Conservation (phyloP, 2,797 vertebrate species). For the Hydrocynus forskahlii region DNA sequence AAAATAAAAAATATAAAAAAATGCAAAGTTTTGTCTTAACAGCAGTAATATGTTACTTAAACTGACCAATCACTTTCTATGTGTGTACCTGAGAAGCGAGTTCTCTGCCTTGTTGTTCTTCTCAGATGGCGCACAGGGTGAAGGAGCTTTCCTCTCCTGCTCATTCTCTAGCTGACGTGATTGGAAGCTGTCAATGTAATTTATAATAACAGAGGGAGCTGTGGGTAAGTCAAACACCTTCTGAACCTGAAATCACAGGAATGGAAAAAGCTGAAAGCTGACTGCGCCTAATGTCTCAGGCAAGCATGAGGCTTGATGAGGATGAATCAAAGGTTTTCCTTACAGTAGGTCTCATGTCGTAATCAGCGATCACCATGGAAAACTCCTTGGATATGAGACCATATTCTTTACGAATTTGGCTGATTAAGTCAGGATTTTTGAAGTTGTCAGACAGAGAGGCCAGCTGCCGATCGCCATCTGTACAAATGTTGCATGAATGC, state of each 20-base stretch:
- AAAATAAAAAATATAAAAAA: too few species aligned
- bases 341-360: conserved; percentile 76
- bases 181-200: conserved; percentile 78
- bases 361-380: conserved; percentile 80
- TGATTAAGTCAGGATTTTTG: conserved; percentile 67
- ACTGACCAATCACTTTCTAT: background rate
- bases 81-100: conserved; percentile 74
- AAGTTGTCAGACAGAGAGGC: conserved; percentile 52
- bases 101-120: conserved; percentile 61
- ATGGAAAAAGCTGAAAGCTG: background rate
- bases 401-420: conserved; percentile 73
- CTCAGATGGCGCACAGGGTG: conserved; percentile 61
- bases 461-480: conserved; percentile 44
- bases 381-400: conserved; percentile 74
- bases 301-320: background rate
- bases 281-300: background rate
- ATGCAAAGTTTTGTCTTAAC: too few species aligned
- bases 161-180: conserved; percentile 74
- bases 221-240: conserved; percentile 77
- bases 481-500: conserved; percentile 4
- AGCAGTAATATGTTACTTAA: background rate
- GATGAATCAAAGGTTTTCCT: conserved; percentile 37
- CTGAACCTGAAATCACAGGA: conserved; percentile 55
- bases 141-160: conserved; percentile 64
- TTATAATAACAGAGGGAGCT: conserved; percentile 65